Evolutionary conservation across 2,888 invertebrate genomes (phyloP).

Genomic region (Hemicrepidius hirtus): DNA sequence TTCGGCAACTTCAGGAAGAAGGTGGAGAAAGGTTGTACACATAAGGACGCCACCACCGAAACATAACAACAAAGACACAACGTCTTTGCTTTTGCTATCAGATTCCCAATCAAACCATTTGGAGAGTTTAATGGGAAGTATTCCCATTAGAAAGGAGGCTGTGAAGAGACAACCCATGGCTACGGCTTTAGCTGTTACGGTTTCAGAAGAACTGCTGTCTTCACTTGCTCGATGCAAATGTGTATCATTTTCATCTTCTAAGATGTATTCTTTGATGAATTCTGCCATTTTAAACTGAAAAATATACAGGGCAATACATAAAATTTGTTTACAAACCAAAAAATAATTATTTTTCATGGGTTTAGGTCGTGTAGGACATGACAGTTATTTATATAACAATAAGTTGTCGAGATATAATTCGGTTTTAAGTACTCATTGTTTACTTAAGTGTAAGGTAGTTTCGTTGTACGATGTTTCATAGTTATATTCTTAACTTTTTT

Average conservation of each 20-base stretch:
- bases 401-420: too few relatives aligned
- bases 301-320: not conserved
- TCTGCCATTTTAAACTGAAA: constrained; percentile 29
- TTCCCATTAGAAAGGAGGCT: constrained; percentile 85
- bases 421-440: too few relatives aligned
- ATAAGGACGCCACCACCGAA: constrained; percentile 90
- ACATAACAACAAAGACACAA: constrained; percentile 78
- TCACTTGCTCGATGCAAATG: not conserved
- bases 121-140: constrained; percentile 82
- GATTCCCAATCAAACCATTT: constrained; percentile 79
- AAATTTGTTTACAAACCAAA: too few relatives aligned
- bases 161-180: constrained; percentile 86
- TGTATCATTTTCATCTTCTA: not conserved
- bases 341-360: not conserved
- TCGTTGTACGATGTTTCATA: too few relatives aligned
- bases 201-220: not conserved
- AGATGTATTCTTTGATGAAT: constrained; percentile 34
- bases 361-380: too few relatives aligned
- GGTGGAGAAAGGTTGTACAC: constrained; percentile 87
- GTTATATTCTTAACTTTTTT: too few relatives aligned
- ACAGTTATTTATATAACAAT: too few relatives aligned
- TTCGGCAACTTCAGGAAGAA: constrained; percentile 86
- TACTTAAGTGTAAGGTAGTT: too few relatives aligned
- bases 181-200: constrained; percentile 82
- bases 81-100: constrained; percentile 73